Percentiles rank a stretch among this genome's conserved stretches.
phyloP scores from a whole-genome alignment of 2,113 vertebrate species.

The Neoarius graeffei region DNA sequence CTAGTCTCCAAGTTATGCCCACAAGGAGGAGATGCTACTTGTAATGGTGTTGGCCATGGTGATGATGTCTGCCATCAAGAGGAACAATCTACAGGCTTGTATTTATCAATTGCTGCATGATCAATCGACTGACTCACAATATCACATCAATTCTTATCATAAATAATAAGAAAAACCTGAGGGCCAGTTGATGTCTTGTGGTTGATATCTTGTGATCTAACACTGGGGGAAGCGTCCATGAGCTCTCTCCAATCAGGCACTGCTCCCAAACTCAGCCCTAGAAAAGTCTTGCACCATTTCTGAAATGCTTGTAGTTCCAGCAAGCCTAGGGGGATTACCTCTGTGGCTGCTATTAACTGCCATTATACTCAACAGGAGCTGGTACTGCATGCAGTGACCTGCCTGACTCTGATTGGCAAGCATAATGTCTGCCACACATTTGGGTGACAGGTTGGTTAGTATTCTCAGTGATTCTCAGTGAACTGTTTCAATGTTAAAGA shows the following conservation, averaged over 20 bases:
- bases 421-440: neutral
- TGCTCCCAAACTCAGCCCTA: neutral
- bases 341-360: neutral
- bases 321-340: conserved; percentile 17
- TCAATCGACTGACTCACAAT: neutral
- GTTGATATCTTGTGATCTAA: neutral
- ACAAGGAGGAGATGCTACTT: neutral
- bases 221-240: neutral
- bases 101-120: neutral
- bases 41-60: neutral
- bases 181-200: neutral
- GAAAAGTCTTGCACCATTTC: neutral
- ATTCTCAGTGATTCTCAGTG: neutral
- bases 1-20: neutral
- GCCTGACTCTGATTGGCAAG: conserved; percentile 11
- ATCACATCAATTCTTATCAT: neutral
- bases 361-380: neutral
- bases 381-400: neutral
- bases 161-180: neutral
- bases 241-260: neutral
- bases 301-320: conserved; percentile 1
- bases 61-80: too few relatives aligned
- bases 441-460: neutral
- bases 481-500: neutral
- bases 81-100: neutral